A percentile compares a stretch with the other conserved stretches of the same genome.
These are phyloP conservation scores for Halyomorpha halys DNA, from an alignment of 1,140 invertebrate genomes.

Conservation along the genomic window DNA sequence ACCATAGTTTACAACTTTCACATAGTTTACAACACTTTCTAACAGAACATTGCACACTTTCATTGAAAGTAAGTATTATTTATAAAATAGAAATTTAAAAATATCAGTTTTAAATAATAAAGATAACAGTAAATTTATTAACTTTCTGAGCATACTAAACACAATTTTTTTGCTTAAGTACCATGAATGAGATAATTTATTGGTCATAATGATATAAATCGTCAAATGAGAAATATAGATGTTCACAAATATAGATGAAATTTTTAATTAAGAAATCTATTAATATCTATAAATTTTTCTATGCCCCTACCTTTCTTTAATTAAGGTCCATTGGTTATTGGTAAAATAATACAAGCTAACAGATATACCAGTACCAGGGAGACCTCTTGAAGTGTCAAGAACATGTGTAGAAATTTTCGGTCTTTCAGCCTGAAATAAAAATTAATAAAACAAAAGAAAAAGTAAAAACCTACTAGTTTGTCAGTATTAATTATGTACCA, in stretches of 20 bases:
- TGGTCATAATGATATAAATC: background rate
- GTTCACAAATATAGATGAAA: background rate
- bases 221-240: background rate
- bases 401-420: slow-evolving; percentile 50
- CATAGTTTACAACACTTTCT: no score
- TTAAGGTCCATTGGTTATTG: slow-evolving; percentile 49
- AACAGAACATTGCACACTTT: no score
- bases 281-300: background rate
- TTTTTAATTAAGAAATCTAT: background rate
- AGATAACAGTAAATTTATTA: no score
- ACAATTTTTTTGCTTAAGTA: background rate
- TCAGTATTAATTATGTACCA: no score
- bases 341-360: slow-evolving; percentile 54
- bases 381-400: slow-evolving; percentile 53
- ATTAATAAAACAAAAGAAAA: background rate
- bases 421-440: slow-evolving; percentile 29
- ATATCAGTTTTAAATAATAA: no score
- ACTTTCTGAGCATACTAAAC: background rate
- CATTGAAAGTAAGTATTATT: no score
- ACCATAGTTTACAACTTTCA: no score
- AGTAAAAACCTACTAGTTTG: no score
- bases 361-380: slow-evolving; percentile 46
- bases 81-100: no score
- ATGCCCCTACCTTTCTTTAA: slow-evolving; percentile 50
- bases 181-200: background rate